Evolutionary conservation across 1,140 invertebrate species (phyloP), one percentile per base, ranked within the genome.

Genomic region (Pseudomyrmex concolor): DNA sequence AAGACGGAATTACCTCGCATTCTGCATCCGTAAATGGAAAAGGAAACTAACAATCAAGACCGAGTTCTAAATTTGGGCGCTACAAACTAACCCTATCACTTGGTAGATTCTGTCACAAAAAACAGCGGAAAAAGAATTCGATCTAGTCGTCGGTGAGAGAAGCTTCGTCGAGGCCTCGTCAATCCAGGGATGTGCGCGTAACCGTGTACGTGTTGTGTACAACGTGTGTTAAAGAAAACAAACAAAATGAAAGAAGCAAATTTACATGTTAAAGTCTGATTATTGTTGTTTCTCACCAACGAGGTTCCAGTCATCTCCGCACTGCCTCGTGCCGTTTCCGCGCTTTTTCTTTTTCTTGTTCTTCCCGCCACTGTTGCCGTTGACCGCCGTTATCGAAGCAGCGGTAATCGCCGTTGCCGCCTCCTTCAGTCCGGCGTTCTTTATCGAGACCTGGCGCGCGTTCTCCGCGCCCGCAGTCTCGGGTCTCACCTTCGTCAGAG

Each of bases 291-390:
- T 93, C 94, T 95, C 93, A 95, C 94, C 95, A 94, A 95, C 95
- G 92, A 95, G 93, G 89, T 95, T 94, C 94, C 94, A 95, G 90
- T 95, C 95, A 92, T 95, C 94, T 43, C 93, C 92, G 86, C 91
- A 87, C 55, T 92, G 90, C 84, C 92, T 91, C 55, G 90, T 71
- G 54, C 92, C 93, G 12, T 88, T 91, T 74, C 93, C 93, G 17
- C 94, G 93, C 84, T 95, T 95, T 90, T 95, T 95, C 92, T 95
- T 95, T 90, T 95, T 95, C 90, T 94, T 94, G 68, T 90, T 87
- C 76, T 95, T 93, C 43, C 91, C 84, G 1, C 64, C 19, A 22
- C 45, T 9, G 15, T 43, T 1, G 12, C 72, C 22, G 48, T 45
- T 43, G 2, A 64, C 51, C 2, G 66, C 67, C 8, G 74, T 83